Evolutionary conservation across 2,888 invertebrate genomes (phyloP).

Genomic region (Masnerella sp.): DNA sequence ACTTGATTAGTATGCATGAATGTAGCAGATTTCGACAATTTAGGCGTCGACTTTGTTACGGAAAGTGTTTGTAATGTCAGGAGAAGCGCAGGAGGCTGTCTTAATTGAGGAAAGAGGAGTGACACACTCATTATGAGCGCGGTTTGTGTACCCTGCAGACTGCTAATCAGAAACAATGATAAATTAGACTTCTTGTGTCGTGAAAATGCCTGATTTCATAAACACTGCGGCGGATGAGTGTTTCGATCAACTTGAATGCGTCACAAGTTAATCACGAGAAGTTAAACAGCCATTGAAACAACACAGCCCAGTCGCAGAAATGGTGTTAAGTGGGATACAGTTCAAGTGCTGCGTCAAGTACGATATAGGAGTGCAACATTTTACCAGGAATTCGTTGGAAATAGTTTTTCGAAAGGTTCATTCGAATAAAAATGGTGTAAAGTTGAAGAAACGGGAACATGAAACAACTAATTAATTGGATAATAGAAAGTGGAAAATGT

Average conservation of each 20-base stretch:
- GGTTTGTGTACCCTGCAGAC: constrained; percentile 39
- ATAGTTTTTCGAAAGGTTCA: no score
- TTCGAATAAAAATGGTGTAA: no score
- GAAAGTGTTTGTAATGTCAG: constrained; percentile 50
- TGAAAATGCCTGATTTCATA: constrained; percentile 58
- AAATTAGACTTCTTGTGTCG: constrained; percentile 65
- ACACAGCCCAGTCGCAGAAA: constrained; percentile 13
- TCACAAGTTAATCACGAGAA: constrained; percentile 35
- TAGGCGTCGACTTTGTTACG: constrained; percentile 40
- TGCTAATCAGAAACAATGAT: constrained; percentile 63
- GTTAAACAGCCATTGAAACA: constrained; percentile 12
- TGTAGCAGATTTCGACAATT: constrained; percentile 37
- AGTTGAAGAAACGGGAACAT: no score
- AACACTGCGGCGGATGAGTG: constrained; percentile 33
- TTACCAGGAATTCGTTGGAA: no score
- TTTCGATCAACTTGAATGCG: constrained; percentile 30
- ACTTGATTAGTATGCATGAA: constrained; percentile 44
- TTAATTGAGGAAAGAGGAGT: constrained; percentile 54
- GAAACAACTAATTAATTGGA: no score
- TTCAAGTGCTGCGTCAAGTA: no score
- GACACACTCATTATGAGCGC: constrained; percentile 54
- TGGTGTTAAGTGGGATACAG: constrained; percentile 5
- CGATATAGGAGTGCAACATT: no score
- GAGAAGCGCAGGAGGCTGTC: constrained; percentile 34
- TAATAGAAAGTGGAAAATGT: no score